These are phyloP conservation scores for Notothenia coriiceps DNA, from an alignment of 2,113 vertebrate genomes.

Conservation along the genomic window DNA sequence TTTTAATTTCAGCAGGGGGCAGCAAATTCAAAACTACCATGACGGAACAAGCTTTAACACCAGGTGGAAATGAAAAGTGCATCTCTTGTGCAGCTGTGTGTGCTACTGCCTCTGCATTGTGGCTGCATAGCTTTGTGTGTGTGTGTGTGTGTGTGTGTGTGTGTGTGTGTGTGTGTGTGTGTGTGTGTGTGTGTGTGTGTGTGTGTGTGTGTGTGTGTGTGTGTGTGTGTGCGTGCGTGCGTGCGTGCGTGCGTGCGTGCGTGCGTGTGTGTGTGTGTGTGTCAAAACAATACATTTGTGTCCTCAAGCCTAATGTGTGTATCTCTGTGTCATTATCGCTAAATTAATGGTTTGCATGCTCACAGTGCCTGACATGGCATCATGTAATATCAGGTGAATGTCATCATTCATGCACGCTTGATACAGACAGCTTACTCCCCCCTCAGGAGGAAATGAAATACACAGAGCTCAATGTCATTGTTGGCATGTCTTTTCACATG, in stretches of 20 bases:
- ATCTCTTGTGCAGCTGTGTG: background rate
- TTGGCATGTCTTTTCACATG: conserved; percentile 6
- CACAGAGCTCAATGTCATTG: background rate
- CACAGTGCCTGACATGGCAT: conserved; percentile 13
- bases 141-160: conserved; percentile 4
- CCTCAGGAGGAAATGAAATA: conserved; percentile 5
- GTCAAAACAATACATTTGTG: background rate
- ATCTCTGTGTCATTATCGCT: conserved; percentile 9
- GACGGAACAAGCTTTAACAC: conserved; percentile 21
- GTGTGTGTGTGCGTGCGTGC: background rate
- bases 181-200: background rate
- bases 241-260: background rate
- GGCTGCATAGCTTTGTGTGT: background rate
- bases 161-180: background rate
- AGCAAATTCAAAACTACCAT: conserved; percentile 70
- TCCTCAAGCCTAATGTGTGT: background rate
- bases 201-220: conserved; percentile 1
- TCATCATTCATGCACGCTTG: background rate
- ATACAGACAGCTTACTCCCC: background rate
- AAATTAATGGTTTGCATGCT: conserved; percentile 19
- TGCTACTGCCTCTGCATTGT: background rate
- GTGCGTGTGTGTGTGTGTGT: conserved; percentile 1
- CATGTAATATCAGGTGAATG: conserved; percentile 16
- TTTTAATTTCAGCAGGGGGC: conserved; percentile 75
- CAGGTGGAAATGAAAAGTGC: conserved; percentile 18